Base-by-base conservation (phyloP, 1,140 invertebrate species). In the Telenomus remus region DNA sequence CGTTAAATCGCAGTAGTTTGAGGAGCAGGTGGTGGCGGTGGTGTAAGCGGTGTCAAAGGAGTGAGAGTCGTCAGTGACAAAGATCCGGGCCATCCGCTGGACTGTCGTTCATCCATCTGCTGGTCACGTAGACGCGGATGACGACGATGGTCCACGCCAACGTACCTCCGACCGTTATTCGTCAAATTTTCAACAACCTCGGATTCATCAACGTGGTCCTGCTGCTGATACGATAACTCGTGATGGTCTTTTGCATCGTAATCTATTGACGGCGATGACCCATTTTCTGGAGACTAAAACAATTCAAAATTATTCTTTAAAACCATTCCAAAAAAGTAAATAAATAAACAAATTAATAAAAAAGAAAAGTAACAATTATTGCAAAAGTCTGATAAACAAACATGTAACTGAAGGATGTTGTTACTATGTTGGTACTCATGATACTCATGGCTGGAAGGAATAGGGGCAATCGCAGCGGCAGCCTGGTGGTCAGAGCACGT, bases 1-100 rank as follows among this genome's bases (percentile, higher is more conserved):
- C n/a, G 47, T 87, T 81, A 88, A 79, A 86, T 86, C 15, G 86
- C 84, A 3, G 87, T 85, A 5, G 86, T 88, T 61, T 88, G 87
- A 1, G 70, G 61, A 34, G 27, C 70, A 0, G 85, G 81, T 5
- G 83, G 80, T 2, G 85, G 84, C 0, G 87, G 81, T 13, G 87
- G 84, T 5, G 85, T 86, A 80, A 86, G 84, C 39, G 85, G 83
- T 0, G 87, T 83, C 34, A 86, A 83, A 7, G 86, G 81, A 2
- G 87, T 82, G 1, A 88, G 55, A 0, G 87, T 66, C 10, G 39
- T 76, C 2, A 27, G 19, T 1, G 19, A 27, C 19, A 27, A 27
- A 1, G 19, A 27, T 1, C 19, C 19, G 19, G 19, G 19, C 76
- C 76, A 79, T 13, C 54, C 71, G 10, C 56, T 46, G 1, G 79